Percentiles rank a stretch among this genome's conserved stretches.
These are phyloP conservation scores for Anniella stebbinsi DNA, from an alignment of 2,797 vertebrate genomes.

Conservation along the genomic window DNA sequence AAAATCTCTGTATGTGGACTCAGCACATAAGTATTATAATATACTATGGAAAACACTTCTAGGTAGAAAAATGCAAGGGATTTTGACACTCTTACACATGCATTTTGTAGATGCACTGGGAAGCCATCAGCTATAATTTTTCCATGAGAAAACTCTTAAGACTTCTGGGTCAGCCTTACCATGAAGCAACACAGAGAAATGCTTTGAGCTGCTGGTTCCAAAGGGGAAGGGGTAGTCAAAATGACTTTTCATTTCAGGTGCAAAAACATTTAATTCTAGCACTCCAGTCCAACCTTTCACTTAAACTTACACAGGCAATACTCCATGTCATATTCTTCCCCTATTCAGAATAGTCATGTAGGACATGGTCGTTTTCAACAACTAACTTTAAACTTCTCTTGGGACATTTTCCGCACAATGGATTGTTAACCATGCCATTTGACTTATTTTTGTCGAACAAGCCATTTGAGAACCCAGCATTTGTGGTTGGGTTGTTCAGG, in stretches of 20 bases:
- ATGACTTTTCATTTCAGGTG: not conserved
- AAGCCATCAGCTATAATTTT: not conserved
- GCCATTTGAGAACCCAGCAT: no score
- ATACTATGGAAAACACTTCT: not conserved
- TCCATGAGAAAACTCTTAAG: not conserved
- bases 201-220: not conserved
- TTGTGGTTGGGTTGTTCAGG: no score
- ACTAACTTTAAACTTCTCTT: not conserved
- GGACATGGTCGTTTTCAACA: not conserved
- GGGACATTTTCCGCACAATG: no score
- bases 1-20: not conserved
- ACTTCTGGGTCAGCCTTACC: not conserved
- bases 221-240: not conserved
- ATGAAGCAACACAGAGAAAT: not conserved
- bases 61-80: not conserved
- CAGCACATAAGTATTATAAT: not conserved
- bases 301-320: not conserved
- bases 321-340: not conserved
- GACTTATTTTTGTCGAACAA: no score
- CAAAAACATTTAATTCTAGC: not conserved
- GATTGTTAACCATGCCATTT: no score
- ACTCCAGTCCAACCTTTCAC: not conserved
- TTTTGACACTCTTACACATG: not conserved
- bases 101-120: no score
- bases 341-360: not conserved